Base-by-base conservation (phyloP, 2,888 invertebrate genomes). In the Acanthosepion pharaonis region DNA sequence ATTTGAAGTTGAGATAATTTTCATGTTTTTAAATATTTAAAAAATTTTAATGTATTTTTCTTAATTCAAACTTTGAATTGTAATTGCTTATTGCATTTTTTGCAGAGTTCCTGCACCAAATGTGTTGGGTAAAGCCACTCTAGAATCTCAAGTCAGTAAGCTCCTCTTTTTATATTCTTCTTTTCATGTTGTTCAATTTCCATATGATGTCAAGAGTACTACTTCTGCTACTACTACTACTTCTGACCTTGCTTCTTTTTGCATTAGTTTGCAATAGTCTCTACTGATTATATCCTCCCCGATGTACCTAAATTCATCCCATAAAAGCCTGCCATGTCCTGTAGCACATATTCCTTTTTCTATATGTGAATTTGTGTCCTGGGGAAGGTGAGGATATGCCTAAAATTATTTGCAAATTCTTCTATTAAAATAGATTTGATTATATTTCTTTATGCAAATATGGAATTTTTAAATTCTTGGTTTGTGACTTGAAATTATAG, bases 61-160 rank as follows among this genome's bases (percentile, higher is more conserved):
- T 15, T n/a, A 4, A 78, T 9, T n/a, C 4, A 78, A 78, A n/a
- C n/a, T n/a, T 0, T 78, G n/a, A 78, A 48, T 51, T 92, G 5
- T 48, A 48, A n/a, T 94, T 91, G 8, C 18, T n/a, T 78, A 4
- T 78, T 78, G 20, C 51, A 94, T 91, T 64, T 91, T 92, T 96
- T 96, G 96, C 95, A 94, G 94, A 53, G 95, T 94, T 59, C 95
- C 94, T 94, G 94, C 95, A 59, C 95, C 95, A 93, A 95, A 95
- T 95, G 51, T 94, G 95, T 95, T 95, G 95, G 98, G 98, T 98
- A 98, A 98, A 98, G 98, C 98, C 97, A 98, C 98, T 98, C 98
- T 98, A 98, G 98, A 98, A 98, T 98, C 98, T 99, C 99, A 99
- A 99, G 99, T 99, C 99, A 99, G 99, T 99, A 99, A 99, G 99